Evolutionary conservation across 2,113 vertebrate species (phyloP).

Genomic region (Trogon surrucura): DNA sequence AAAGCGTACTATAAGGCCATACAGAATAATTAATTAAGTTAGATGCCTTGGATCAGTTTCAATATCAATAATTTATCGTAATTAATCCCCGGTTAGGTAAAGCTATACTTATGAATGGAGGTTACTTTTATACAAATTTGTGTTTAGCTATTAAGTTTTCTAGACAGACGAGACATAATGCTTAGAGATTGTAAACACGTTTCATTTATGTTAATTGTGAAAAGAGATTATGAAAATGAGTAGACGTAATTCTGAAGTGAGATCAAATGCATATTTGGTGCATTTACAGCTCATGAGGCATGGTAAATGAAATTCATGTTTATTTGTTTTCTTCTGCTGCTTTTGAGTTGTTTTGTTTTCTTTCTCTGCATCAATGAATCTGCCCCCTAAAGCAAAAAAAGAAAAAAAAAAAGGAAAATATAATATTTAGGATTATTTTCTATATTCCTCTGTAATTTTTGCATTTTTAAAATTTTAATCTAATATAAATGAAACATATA

Average conservation of each 20-base stretch:
- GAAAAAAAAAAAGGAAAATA: not conserved
- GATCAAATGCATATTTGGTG: not conserved
- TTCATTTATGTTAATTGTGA: not conserved
- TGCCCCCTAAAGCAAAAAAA: not conserved
- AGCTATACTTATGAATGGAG: not conserved
- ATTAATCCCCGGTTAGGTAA: not conserved
- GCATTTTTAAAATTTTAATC: not conserved
- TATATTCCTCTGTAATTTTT: not conserved
- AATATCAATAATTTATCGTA: not conserved
- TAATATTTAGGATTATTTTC: not conserved
- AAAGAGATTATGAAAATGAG: not conserved
- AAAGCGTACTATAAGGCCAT: not conserved
- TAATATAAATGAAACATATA: not conserved
- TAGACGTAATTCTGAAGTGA: not conserved
- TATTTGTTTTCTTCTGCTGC: not conserved
- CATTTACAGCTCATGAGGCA: not conserved
- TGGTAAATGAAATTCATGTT: not conserved
- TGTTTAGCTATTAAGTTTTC: not conserved
- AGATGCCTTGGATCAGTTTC: not conserved
- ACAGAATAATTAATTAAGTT: not conserved
- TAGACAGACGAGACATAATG: not conserved
- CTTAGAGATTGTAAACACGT: not conserved
- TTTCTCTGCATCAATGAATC: not conserved
- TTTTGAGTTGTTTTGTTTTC: not conserved
- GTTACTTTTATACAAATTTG: not conserved